Evolutionary conservation across 2,888 invertebrate species (phyloP), one percentile per base, ranked within the genome.

Genomic region (Monochamus alternatus): DNA sequence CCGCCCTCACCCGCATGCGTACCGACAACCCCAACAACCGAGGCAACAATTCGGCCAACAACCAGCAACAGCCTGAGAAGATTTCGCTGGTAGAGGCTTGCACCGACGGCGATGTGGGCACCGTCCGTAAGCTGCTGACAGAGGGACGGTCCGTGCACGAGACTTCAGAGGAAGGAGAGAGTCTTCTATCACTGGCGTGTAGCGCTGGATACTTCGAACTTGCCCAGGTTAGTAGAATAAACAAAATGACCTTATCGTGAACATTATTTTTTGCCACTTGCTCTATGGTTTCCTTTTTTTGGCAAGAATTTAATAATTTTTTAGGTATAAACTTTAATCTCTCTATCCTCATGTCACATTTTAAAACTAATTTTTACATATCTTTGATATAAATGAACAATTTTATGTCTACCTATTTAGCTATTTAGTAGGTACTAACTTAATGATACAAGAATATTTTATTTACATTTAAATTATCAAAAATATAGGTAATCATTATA

Each of bases 121-220:
- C 97, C 30, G 97, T 98, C 73, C 93, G 95, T 84, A 96, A 97
- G 89, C 92, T 98, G 79, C 92, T 98, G 77, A 96, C 97, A 67
- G 98, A 98, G 90, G 98, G 98, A 68, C 93, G 97, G 75, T 96
- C 96, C 86, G 96, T 98, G 78, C 96, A 97, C 91, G 98, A 98
- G 91, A 97, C 98, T 81, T 97, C 97, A 77, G 98, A 98, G 90
- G 98, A 98, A 89, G 98, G 98, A 82, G 98, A 99, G 90, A 97
- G 97, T 86, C 91, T 99, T 80, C 92, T 99, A 79, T 98, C 98
- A 73, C 93, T 98, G 85, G 98, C 98, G 78, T 98, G 98, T 90
- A 97, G 98, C 78, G 98, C 98, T 78, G 98, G 98, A 67, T 98
- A 98, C 91, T 98, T 96, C 91, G 98, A 98, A 90, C 92, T 98